Evolutionary conservation across 2,888 invertebrate species (phyloP).

Genomic region (Andrena chrysosceles): DNA sequence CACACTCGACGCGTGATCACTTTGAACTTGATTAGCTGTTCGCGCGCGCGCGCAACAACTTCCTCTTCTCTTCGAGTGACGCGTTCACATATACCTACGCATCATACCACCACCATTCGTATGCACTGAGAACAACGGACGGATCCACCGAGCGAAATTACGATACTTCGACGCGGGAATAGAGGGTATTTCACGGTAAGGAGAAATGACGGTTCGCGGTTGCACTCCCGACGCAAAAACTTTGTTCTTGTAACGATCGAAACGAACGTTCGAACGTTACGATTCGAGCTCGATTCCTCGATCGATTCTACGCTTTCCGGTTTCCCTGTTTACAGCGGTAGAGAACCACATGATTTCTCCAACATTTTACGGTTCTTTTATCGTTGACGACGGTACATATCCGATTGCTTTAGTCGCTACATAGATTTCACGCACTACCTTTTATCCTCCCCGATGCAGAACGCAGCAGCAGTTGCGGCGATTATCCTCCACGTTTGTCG

Average conservation of each 20-base stretch:
- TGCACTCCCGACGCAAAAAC: background rate
- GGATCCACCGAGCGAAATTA: background rate
- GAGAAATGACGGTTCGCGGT: background rate
- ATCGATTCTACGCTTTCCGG: background rate
- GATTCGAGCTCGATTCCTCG: background rate
- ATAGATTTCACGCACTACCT: background rate
- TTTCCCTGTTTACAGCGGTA: background rate
- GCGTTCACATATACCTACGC: constrained; percentile 17
- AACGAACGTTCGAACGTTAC: background rate
- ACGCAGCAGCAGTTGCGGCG: background rate
- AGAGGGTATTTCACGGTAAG: background rate
- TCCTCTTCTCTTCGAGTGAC: constrained; percentile 22
- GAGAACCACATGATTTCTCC: background rate
- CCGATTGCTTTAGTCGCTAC: background rate
- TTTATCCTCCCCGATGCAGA: background rate
- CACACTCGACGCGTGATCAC: constrained; percentile 42
- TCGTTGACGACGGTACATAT: background rate
- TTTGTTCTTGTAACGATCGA: background rate
- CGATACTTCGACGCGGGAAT: background rate
- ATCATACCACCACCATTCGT: constrained; percentile 3
- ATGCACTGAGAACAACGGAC: background rate
- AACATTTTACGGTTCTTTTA: background rate
- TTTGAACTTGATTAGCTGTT: constrained; percentile 21
- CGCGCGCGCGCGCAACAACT: constrained; percentile 6
- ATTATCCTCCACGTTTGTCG: background rate